A percentile compares a stretch with the other conserved stretches of the same genome.
These are phyloP conservation scores for Leptinotarsa defecta DNA, from an alignment of 1,140 invertebrate genomes.

Conservation along the genomic window DNA sequence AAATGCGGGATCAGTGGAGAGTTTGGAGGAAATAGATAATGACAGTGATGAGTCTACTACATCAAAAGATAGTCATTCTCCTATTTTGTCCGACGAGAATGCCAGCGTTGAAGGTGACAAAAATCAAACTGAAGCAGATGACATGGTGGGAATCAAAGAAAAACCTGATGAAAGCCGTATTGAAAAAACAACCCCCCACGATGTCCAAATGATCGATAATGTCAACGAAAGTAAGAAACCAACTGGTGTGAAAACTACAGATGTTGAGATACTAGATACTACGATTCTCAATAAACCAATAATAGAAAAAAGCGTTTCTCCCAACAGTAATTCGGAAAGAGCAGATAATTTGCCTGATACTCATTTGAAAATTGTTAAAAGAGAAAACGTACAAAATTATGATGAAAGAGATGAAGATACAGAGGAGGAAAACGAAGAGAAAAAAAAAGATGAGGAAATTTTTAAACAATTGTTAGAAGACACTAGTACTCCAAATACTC, in stretches of 20 bases:
- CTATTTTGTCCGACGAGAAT: slow-evolving; percentile 44
- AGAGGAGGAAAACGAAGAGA: slow-evolving; percentile 35
- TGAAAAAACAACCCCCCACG: slow-evolving; percentile 21
- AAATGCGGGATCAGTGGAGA: slow-evolving; percentile 43
- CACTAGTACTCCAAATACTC: slow-evolving; percentile 39
- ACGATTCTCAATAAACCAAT: slow-evolving; percentile 35
- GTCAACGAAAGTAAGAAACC: slow-evolving; percentile 18
- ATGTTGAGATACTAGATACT: slow-evolving; percentile 38
- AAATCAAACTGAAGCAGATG: slow-evolving; percentile 33
- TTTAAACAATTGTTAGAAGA: slow-evolving; percentile 51
- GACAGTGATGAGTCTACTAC: slow-evolving; percentile 50
- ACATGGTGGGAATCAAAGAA: slow-evolving; percentile 35
- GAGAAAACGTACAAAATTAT: slow-evolving; percentile 41
- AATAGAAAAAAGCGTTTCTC: slow-evolving; percentile 24
- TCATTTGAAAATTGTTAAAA: slow-evolving; percentile 34
- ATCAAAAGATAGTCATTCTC: slow-evolving; percentile 32
- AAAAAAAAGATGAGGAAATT: slow-evolving; percentile 44
- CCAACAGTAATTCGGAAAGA: slow-evolving; percentile 29
- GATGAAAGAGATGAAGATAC: slow-evolving; percentile 22
- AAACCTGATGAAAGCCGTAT: slow-evolving; percentile 23
- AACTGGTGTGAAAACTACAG: slow-evolving; percentile 7
- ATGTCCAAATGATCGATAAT: neutral
- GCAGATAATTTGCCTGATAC: slow-evolving; percentile 33
- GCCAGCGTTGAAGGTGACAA: slow-evolving; percentile 43
- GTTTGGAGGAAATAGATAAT: slow-evolving; percentile 41